Evolutionary conservation across 2,888 invertebrate species (phyloP), one percentile per base, ranked within the genome.

Genomic region (Drosophila parthenogenetica): DNA sequence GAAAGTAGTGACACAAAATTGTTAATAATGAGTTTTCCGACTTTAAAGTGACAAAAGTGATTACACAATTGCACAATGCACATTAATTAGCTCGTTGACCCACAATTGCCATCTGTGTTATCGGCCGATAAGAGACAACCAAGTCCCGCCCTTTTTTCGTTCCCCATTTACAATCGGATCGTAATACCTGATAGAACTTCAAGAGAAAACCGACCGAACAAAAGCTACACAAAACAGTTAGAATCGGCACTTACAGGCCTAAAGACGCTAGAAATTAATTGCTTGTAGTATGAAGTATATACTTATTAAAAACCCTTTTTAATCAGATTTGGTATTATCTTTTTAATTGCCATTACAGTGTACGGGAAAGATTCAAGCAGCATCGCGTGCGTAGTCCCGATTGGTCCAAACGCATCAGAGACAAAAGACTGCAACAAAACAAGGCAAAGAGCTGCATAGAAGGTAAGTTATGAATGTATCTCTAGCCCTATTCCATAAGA

Each of bases 381-480:
- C 91, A 92, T 77, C 91, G 91, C 37, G 91, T 90, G 59, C 90
- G 91, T 48, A 92, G 91, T 79, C 92, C 92, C 4, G 92, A 92
- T 79, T 92, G 92, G 92, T 92, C 91, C 40, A 91, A 90, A 69
- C 90, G 91, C 69, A 91, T 92, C 43, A 85, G 92, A 73, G 92
- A 92, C 77, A 91, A 91, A 83, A 90, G 92, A 79, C 88, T 90
- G 69, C 89, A 91, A 71, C 89, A 91, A 69, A 89, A 91, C 53
- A 91, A 91, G 77, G 81, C 89, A 2, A 86, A 87, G 40, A 91
- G 90, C 74, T 91, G 84, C 78, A 89, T 90, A 68, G 91, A 91
- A 69, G 91, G 91, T 92, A 66, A 89, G 91, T 32, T 17, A 7
- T 3, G n/a, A 39, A 29, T 10, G 3, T 14, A 48, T 29, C 3